These are phyloP conservation scores for Xanthia togata DNA, from an alignment of 2,888 invertebrate genomes.

Conservation along the genomic window DNA sequence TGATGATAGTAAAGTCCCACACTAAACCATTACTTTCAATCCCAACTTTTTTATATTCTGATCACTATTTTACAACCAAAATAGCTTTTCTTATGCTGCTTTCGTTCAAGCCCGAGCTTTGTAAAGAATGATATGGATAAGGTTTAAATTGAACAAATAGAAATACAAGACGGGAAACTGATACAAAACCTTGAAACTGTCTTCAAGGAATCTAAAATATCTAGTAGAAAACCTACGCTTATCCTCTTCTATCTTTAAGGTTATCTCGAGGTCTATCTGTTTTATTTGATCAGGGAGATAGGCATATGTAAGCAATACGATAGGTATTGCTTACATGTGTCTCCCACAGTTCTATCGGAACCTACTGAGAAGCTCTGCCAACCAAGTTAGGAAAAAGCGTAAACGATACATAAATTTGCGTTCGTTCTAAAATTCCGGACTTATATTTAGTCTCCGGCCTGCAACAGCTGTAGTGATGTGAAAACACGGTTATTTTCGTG, in stretches of 20 bases:
- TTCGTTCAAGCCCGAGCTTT: neutral
- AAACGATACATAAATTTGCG: conserved; percentile 62
- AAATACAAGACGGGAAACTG: neutral
- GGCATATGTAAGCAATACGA: conserved; percentile 1
- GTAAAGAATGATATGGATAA: neutral
- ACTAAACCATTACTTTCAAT: too few species aligned
- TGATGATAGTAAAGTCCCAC: too few species aligned
- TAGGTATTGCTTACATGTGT: too few species aligned
- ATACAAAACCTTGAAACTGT: conserved; percentile 14
- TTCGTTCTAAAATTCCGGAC: conserved; percentile 61
- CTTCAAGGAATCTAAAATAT: neutral
- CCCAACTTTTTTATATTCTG: neutral
- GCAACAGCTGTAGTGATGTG: conserved; percentile 75
- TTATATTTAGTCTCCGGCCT: conserved; percentile 65
- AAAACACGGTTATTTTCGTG: conserved; percentile 81
- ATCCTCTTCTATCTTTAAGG: neutral
- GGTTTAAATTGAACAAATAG: conserved; percentile 20
- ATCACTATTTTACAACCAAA: neutral
- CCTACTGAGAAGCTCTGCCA: neutral
- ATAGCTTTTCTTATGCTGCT: neutral
- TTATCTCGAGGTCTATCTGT: too few species aligned
- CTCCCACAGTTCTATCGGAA: neutral
- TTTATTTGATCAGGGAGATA: neutral
- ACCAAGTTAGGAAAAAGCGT: conserved; percentile 63
- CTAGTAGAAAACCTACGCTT: neutral